Evolutionary conservation across 2,113 vertebrate species (phyloP), one percentile per base, ranked within the genome.

Genomic region (Corapipo altera): DNA sequence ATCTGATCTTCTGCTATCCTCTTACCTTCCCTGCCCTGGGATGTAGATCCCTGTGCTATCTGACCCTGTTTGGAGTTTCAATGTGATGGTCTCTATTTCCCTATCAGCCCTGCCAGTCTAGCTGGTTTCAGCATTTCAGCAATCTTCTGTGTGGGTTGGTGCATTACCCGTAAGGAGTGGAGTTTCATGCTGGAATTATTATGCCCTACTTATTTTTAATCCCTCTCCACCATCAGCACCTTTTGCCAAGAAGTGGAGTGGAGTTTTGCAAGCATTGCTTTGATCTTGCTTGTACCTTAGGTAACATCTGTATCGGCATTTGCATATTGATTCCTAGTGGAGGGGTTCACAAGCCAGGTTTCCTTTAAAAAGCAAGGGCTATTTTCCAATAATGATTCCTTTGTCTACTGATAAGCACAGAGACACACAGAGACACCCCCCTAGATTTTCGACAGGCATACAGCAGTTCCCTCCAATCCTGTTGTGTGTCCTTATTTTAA

Each of bases 181-280:
- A 89, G 83, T 95, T 92, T 96, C 93, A 84, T 33, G 44, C 39
- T 86, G 76, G 48, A 91, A 82, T 65, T 85, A 59, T 93, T 93
- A 84, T 86, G 72, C 30, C 79, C 90, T 94, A 65, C n/a, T 90
- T 96, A 71, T 93, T 94, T 91, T 88, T 88, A 95, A 95, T 86
- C 72, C 79, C 30, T 74, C 35, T 91, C 52, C 24, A 59, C 82
- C 83, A 91, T 86, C 88, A 77, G 51, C 67, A 78, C 67, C 89
- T 89, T 89, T 79, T 86, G 64, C 88, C 92, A 94, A 86, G 81
- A 77, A 72, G 4, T 37, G 73, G 79, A 93, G 79, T 57, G 0
- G 2, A 86, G 69, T 79, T 88, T 84, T 88, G 72, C 57, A 86
- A 92, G 41, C 28, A 3, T 49, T 24, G n/a, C 85, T 92, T 95